phyloP scores from a whole-genome alignment of 2,113 vertebrate genomes.

The Amia ocellicauda region DNA sequence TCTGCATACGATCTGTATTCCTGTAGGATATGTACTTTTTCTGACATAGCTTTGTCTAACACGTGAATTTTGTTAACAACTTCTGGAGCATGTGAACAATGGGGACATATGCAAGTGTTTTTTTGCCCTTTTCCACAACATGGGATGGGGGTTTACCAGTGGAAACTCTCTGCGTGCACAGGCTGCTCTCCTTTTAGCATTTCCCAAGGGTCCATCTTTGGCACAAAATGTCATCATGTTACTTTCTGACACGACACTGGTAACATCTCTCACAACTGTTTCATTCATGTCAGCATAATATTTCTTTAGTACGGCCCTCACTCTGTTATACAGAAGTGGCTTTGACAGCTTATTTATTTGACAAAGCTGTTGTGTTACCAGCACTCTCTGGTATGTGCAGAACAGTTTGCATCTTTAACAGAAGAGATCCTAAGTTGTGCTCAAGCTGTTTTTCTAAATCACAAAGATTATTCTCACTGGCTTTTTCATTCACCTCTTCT shows the following conservation, averaged over 20 bases:
- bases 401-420: slow-evolving; percentile 20
- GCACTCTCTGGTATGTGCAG: slow-evolving; percentile 1
- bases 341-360: slow-evolving; percentile 16
- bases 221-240: background rate
- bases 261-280: slow-evolving; percentile 2
- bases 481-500: background rate
- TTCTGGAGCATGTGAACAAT: slow-evolving; percentile 21
- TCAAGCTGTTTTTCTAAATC: background rate
- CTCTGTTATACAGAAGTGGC: slow-evolving; percentile 13
- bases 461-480: background rate
- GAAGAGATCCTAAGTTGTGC: slow-evolving; percentile 19
- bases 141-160: slow-evolving; percentile 24
- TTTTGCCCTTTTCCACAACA: slow-evolving; percentile 11
- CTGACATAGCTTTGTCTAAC: slow-evolving; percentile 11
- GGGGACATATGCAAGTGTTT: slow-evolving; percentile 17
- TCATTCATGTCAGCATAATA: slow-evolving; percentile 12
- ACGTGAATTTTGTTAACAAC: slow-evolving; percentile 22
- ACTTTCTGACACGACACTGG: slow-evolving; percentile 11
- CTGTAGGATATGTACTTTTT: background rate
- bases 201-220: slow-evolving; percentile 25
- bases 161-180: slow-evolving; percentile 19
- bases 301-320: slow-evolving; percentile 7
- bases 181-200: slow-evolving; percentile 21
- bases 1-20: slow-evolving; percentile 16
- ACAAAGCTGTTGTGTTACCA: slow-evolving; percentile 10